Evolutionary conservation across 2,888 invertebrate species (phyloP), one percentile per base, ranked within the genome.

Genomic region (Hydropsyche betteni): DNA sequence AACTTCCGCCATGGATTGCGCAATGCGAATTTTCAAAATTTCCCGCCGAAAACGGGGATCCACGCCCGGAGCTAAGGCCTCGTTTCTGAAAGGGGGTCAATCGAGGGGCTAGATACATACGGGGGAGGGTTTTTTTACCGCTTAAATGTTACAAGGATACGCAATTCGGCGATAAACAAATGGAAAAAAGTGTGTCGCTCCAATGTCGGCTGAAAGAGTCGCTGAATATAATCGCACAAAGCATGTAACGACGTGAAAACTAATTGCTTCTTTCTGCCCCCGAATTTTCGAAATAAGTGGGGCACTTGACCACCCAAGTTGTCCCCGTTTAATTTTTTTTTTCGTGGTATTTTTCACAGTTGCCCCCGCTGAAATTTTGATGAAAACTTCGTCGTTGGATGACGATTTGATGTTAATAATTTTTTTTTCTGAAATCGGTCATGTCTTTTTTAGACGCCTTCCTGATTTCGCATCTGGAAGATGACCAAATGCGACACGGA

Each of bases 211-310:
- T 14, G 14, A 55, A 55, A n/a, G 24, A 24, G 24, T 24, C 24
- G 24, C 24, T 24, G 24, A 55, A 55, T 55, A 16, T 14, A 55
- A 55, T 44, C 44, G 44, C 6, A 10, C 44, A 44, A 64, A 64
- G 64, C 44, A 10, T 36, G 64, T 64, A 64, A 64, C 64, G 64
- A 24, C 12, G 64, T 24, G 34, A 36, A 64, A 64, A 64, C 64
- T 64, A 64, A 64, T 64, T 64, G 36, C 64, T 64, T 64, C 14
- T 61, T 12, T n/a, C 55, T 16, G 55, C 64, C 64, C 64, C n/a
- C 64, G 64, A 36, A 36, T 64, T 64, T 64, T 64, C 64, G 6
- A 1, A 8, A 4, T 24, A 64, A 64, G 64, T 64, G 36, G 64
- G 36, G 34, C 64, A 34, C 64, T 36, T 36, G 64, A 36, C 55